A percentile compares a stretch with the other conserved stretches of the same genome.
These are phyloP conservation scores for Helicorthomorpha holstii DNA, from an alignment of 1,140 invertebrate genomes.

Conservation along the genomic window DNA sequence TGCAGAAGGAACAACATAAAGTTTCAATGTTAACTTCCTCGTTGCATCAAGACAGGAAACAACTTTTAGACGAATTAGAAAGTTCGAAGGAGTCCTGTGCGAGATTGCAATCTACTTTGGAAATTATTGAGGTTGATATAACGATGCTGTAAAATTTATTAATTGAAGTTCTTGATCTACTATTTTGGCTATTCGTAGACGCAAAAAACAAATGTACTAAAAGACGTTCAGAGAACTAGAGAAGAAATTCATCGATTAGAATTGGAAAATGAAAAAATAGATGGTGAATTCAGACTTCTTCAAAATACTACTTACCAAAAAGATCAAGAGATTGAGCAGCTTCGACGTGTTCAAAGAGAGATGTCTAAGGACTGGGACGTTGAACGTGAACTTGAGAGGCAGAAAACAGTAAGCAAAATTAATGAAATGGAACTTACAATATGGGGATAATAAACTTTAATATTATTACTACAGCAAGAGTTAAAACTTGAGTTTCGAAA, in stretches of 20 bases:
- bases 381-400: not conserved
- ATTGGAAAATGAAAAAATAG: not conserved
- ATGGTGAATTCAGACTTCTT: not conserved
- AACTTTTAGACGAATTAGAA: not conserved
- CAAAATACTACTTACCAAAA: not conserved
- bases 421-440: not conserved
- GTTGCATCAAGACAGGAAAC: not conserved
- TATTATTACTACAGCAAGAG: not conserved
- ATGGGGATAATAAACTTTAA: not conserved
- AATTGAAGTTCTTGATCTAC: too few species aligned
- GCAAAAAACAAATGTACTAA: not conserved
- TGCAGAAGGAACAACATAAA: not conserved
- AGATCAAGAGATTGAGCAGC: not conserved
- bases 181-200: not conserved
- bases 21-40: not conserved
- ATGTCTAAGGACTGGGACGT: not conserved
- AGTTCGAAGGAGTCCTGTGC: not conserved
- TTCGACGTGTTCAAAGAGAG: not conserved
- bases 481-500: slow-evolving; percentile 1
- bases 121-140: not conserved
- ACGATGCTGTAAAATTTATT: too few species aligned
- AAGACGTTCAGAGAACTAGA: not conserved
- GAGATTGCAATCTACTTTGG: not conserved
- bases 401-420: not conserved
- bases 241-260: not conserved